Base-by-base conservation (phyloP, 1,140 invertebrate species). In the Lerema accius region DNA sequence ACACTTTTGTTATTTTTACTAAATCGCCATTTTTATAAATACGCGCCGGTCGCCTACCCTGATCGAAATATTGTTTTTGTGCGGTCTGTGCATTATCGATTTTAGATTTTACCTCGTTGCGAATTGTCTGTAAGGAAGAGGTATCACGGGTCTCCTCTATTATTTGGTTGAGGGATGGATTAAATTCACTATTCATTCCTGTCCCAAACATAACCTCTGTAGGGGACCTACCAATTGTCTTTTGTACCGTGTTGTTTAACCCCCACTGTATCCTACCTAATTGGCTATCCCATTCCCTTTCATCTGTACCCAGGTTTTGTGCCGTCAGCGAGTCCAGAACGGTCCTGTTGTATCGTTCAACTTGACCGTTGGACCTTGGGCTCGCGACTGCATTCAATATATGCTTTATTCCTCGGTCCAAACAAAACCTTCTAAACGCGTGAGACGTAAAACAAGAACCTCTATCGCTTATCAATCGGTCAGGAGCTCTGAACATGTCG, bases 1-100 rank as follows among this genome's bases (percentile, higher is more conserved):
- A 6, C 1, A 39, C 40, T 39, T 67, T 67, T 1, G 39, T 56
- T 35, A 65, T 74, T 62, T 71, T 74, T 1, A 71, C 65, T 28
- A 67, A 39, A 7, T 74, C 65, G 0, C 63, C 68, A 9, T 59
- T 40, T 9, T 15, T 40, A 19, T 69, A 68, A 9, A 26, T 43
- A n/a, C 43, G 61, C 4, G 71, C 61, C 10, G 67, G 58, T 28
- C 19, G 45, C 40, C 64, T 51, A 4, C 42, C 7, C 15, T 55
- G 61, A 28, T 73, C 67, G 56, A 58, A 69, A 42, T 56, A 50
- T 3, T 35, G 1, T 23, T 69, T 72, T 53, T 69, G 59, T 11
- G 45, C 59, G 17, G 3, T 14, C 28, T 67, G 60, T 15, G 50
- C 39, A 0, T 15, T 17, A 28, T 69, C 58, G 10, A 63, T 63